Evolutionary conservation across 2,888 invertebrate species (phyloP).

Genomic region (Hemicrepidius hirtus): DNA sequence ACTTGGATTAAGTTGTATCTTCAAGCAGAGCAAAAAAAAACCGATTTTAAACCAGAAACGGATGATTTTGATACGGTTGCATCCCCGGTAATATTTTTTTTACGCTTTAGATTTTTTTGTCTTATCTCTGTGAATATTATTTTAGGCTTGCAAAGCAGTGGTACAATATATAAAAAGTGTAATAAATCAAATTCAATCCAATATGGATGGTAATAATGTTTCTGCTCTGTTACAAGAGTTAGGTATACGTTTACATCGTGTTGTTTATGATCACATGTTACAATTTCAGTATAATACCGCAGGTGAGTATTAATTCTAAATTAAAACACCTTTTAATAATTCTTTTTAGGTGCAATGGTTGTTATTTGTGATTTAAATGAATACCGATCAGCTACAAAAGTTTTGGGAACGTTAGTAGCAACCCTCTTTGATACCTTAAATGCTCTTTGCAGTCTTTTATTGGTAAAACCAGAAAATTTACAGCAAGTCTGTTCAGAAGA

Average conservation of each 20-base stretch:
- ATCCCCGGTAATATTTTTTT: conserved; percentile 87
- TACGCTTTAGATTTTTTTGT: too few species aligned
- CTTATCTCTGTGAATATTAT: conserved; percentile 57
- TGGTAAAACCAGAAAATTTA: conserved; percentile 97
- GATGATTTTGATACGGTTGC: conserved; percentile 88
- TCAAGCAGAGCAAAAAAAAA: conserved; percentile 95
- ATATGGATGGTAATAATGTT: conserved; percentile 94
- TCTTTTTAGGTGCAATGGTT: conserved; percentile 89
- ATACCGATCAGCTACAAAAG: conserved; percentile 92
- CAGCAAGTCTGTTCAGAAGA: conserved; percentile 96
- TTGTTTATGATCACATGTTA: conserved; percentile 95
- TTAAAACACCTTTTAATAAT: not conserved
- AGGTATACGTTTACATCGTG: conserved; percentile 93
- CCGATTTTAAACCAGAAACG: conserved; percentile 93
- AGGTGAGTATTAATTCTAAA: conserved; percentile 75
- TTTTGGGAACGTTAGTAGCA: conserved; percentile 84
- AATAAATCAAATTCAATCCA: conserved; percentile 85
- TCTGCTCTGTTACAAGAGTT: conserved; percentile 90
- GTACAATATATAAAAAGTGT: conserved; percentile 87
- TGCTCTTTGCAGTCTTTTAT: conserved; percentile 94
- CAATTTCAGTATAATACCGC: conserved; percentile 96
- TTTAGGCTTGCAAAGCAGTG: conserved; percentile 88
- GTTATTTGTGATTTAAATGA: conserved; percentile 99
- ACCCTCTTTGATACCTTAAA: conserved; percentile 96
- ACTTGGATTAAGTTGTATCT: conserved; percentile 94